These are phyloP conservation scores for Leptopilina syphax DNA, from an alignment of 2,888 invertebrate genomes.

Conservation along the genomic window DNA sequence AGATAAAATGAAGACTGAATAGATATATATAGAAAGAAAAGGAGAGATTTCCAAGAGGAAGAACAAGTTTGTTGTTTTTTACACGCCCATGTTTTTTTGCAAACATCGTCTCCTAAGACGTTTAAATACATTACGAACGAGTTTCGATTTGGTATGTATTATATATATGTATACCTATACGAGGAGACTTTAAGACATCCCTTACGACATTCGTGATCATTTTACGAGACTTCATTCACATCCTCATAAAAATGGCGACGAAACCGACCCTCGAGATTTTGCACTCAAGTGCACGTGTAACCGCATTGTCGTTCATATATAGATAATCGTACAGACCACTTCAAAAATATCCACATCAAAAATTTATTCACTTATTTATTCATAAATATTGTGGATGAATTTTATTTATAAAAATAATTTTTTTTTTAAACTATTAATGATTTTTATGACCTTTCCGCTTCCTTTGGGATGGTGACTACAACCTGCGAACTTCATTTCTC, in stretches of 20 bases:
- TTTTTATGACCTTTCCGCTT: too few species aligned
- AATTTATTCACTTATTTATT: neutral
- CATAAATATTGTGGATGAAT: too few species aligned
- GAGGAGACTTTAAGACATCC: too few species aligned
- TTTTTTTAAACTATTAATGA: too few species aligned
- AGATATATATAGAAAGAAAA: neutral
- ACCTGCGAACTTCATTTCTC: too few species aligned
- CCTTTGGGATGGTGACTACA: too few species aligned
- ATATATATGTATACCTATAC: neutral
- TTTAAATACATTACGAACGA: constrained; percentile 39
- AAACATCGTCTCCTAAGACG: constrained; percentile 17
- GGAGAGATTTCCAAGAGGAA: neutral
- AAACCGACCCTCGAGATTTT: constrained; percentile 25
- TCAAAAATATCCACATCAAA: neutral
- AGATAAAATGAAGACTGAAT: neutral
- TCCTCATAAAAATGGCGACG: constrained; percentile 16
- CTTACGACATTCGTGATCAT: constrained; percentile 24
- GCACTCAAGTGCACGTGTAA: constrained; percentile 23
- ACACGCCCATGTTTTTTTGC: neutral
- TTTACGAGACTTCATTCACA: constrained; percentile 34
- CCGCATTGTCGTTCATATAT: neutral
- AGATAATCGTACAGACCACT: neutral
- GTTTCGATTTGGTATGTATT: constrained; percentile 23
- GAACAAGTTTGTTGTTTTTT: constrained; percentile 36
- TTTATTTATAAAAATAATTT: too few species aligned